Conservation (phyloP, 2,113 vertebrate genomes). For the Chaetodon auriga region DNA sequence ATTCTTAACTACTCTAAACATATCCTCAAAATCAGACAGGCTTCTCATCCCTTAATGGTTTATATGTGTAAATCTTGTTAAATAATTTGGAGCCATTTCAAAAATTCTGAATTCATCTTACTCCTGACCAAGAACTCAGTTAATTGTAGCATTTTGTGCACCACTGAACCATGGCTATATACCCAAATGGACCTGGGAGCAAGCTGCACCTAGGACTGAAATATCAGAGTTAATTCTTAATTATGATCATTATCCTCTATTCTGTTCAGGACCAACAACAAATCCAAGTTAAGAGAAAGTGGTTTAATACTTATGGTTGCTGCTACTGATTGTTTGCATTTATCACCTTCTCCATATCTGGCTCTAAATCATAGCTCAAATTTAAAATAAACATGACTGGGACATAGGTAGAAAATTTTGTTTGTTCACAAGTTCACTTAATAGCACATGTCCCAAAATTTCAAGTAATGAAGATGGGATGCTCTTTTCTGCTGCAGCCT, state of each 20-base stretch:
- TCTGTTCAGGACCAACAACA: background rate
- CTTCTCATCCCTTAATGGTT: background rate
- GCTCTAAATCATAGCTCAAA: background rate
- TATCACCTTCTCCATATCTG: background rate
- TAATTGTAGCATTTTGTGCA: background rate
- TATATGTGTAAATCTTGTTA: background rate
- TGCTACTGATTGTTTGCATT: background rate
- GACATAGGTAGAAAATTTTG: background rate
- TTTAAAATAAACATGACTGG: conserved; percentile 8
- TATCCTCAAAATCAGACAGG: background rate
- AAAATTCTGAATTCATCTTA: background rate
- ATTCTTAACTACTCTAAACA: background rate
- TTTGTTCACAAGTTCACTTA: background rate
- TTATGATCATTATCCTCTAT: background rate
- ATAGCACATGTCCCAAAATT: background rate
- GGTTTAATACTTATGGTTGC: background rate
- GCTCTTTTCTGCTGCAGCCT: background rate
- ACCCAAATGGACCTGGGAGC: too few relatives aligned
- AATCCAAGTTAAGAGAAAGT: background rate
- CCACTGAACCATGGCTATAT: background rate
- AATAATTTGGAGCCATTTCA: background rate
- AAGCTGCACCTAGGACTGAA: background rate
- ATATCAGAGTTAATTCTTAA: background rate
- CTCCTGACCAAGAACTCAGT: background rate
- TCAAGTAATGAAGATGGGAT: background rate